A percentile compares a stretch with the other conserved stretches of the same genome.
phyloP scores from a whole-genome alignment of 1,140 invertebrate species.

The Pollicipes pollicipes region DNA sequence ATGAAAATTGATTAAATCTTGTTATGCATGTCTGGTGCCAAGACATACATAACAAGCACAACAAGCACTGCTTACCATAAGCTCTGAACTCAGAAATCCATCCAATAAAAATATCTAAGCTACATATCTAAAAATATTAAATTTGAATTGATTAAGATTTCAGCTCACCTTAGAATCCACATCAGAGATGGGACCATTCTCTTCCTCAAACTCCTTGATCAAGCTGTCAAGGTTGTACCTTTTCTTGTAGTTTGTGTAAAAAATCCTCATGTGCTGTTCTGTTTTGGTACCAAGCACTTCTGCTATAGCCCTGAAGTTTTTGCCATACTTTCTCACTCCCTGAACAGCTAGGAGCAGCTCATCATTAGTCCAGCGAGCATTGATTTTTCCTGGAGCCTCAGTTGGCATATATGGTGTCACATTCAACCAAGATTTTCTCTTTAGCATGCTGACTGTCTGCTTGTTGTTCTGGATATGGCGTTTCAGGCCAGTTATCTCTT shows the following conservation, averaged over 20 bases:
- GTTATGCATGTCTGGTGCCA: no score
- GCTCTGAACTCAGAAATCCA: no score
- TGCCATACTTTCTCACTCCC: slow-evolving; percentile 80
- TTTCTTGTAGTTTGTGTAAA: slow-evolving; percentile 75
- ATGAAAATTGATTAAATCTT: no score
- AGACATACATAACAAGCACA: no score
- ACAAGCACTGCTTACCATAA: no score
- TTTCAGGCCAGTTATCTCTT: slow-evolving; percentile 80
- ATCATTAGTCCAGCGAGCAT: slow-evolving; percentile 79
- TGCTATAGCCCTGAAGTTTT: slow-evolving; percentile 86
- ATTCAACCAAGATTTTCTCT: slow-evolving; percentile 48
- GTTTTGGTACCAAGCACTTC: slow-evolving; percentile 90
- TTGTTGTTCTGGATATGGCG: slow-evolving; percentile 84
- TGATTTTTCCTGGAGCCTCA: slow-evolving; percentile 47
- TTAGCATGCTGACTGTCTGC: slow-evolving; percentile 68
- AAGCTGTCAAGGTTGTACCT: slow-evolving; percentile 79
- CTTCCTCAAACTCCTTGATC: slow-evolving; percentile 67
- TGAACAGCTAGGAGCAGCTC: slow-evolving; percentile 78
- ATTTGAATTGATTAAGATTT: no score
- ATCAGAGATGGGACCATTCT: slow-evolving; percentile 40
- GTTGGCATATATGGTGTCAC: slow-evolving; percentile 51
- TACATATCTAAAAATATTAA: no score
- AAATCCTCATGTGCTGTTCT: slow-evolving; percentile 72
- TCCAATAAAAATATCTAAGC: no score
- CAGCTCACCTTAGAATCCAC: slow-evolving; percentile 33